A percentile compares a stretch with the other conserved stretches of the same genome.
Conservation (phyloP, 2,113 vertebrate species). For the Tetrao urogallus region DNA sequence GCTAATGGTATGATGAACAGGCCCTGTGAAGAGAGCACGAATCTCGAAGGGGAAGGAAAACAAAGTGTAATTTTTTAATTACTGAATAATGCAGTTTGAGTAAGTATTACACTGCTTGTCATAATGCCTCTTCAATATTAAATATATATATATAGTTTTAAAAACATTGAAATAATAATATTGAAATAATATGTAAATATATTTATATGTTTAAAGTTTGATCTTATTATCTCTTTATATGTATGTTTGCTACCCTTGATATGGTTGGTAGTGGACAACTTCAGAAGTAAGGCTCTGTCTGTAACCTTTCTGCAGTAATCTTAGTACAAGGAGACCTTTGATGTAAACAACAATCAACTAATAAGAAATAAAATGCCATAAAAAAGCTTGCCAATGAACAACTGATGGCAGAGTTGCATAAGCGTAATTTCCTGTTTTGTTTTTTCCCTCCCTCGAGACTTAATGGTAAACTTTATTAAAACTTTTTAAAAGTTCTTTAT, state of each 20-base stretch:
- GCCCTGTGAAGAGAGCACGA: background rate
- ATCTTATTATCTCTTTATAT: background rate
- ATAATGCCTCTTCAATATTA: background rate
- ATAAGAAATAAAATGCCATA: background rate
- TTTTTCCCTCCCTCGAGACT: background rate
- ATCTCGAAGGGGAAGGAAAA: background rate
- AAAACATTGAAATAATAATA: too few relatives aligned
- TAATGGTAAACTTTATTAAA: background rate
- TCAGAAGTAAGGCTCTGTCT: background rate
- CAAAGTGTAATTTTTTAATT: background rate
- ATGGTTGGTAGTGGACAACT: background rate
- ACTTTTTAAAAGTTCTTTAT: background rate
- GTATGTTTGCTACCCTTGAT: background rate
- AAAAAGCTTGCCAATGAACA: background rate
- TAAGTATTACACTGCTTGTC: too few relatives aligned
- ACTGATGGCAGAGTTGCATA: background rate
- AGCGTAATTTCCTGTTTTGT: background rate
- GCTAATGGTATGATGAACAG: background rate
- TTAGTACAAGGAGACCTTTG: background rate
- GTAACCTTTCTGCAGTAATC: background rate
- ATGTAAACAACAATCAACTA: background rate
- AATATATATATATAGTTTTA: background rate
- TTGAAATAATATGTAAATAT: too few relatives aligned
- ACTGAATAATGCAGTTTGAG: too few relatives aligned
- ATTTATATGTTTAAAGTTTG: background rate